Evolutionary conservation across 1,140 invertebrate genomes (phyloP).

Genomic region (Plectrocnemia conspersa): DNA sequence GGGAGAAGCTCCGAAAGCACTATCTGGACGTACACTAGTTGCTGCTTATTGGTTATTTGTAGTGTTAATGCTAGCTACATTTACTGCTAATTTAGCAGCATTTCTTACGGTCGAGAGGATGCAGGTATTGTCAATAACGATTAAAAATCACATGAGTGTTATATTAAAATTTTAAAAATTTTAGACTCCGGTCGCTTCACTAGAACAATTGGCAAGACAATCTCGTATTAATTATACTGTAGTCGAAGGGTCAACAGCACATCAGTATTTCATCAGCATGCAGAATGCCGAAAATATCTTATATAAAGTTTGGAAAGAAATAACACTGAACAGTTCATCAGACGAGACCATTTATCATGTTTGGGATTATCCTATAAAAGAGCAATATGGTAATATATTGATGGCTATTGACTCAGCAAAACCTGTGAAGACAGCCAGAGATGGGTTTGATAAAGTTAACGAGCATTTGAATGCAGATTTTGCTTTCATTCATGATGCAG

Average conservation of each 20-base stretch:
- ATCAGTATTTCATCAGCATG: constrained; percentile 89
- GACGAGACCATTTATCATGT: constrained; percentile 75
- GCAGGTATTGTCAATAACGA: constrained; percentile 59
- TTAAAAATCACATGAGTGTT: constrained; percentile 6
- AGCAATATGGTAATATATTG: constrained; percentile 84
- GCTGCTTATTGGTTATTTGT: constrained; percentile 93
- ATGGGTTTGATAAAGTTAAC: constrained; percentile 72
- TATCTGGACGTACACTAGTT: constrained; percentile 77
- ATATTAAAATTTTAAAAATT: neutral
- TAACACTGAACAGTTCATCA: constrained; percentile 73
- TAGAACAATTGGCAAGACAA: constrained; percentile 82
- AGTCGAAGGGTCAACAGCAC: constrained; percentile 68
- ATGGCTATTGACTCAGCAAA: constrained; percentile 74
- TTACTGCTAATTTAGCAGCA: constrained; percentile 94
- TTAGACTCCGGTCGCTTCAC: constrained; percentile 77
- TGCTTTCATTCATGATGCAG: constrained; percentile 84
- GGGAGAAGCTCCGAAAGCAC: constrained; percentile 78
- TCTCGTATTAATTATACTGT: constrained; percentile 91
- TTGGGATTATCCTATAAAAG: constrained; percentile 90
- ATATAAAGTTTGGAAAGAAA: constrained; percentile 85
- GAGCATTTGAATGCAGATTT: constrained; percentile 76
- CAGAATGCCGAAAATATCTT: constrained; percentile 83
- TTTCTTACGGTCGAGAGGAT: constrained; percentile 95
- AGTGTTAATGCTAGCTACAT: constrained; percentile 88
- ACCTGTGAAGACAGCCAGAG: constrained; percentile 60